Evolutionary conservation across 2,113 vertebrate species (phyloP), one percentile per base, ranked within the genome.

Genomic region (Hydropotes inermis): DNA sequence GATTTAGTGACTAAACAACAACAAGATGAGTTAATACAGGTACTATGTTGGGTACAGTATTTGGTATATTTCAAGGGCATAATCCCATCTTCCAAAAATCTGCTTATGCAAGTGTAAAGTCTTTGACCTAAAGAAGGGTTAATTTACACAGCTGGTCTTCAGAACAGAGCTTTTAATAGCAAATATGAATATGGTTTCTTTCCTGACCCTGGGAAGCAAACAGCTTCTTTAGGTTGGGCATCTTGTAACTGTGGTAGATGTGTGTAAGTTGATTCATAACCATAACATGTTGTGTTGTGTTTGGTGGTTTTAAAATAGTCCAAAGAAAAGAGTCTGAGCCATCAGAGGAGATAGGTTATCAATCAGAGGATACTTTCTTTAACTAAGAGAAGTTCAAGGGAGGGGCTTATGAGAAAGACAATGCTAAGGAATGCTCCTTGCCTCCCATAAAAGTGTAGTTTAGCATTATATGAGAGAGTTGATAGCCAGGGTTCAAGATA

Each of bases 291-390:
- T 78, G 13, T 86, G 30, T 94, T 94, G 94, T 82, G 45, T 90
- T 96, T 90, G 25, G 81, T 92, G 52, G 17, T 85, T 97, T 97
- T 64, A 67, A 97, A 87, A 90, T 60, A 79, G 61, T 94, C 81
- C 61, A 27, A 57, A 57, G 67, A 50, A 89, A 96, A 84, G 87
- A 52, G 43, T 78, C 30, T 61, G 81, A 84, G 33, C 93, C 50
- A 87, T 79, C 94, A 81, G 89, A 89, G n/a, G 87, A 87, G 58
- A 8, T n/a, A 85, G 39, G n/a, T 94, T 78, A 39, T 64, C 91
- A 47, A 27, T 93, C 79, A 81, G 43, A 85, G 58, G 30, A 88
- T 36, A 91, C 19, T 27, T 25, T 90, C 43, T 14, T 10, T 87
- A 61, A 55, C 33, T 52, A 17, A 70, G 67, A 91, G 13, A 39